Evolutionary conservation across 92 coral and sea anemone genomes (phyloP).

Genomic region (Phymanthus crucifer): DNA sequence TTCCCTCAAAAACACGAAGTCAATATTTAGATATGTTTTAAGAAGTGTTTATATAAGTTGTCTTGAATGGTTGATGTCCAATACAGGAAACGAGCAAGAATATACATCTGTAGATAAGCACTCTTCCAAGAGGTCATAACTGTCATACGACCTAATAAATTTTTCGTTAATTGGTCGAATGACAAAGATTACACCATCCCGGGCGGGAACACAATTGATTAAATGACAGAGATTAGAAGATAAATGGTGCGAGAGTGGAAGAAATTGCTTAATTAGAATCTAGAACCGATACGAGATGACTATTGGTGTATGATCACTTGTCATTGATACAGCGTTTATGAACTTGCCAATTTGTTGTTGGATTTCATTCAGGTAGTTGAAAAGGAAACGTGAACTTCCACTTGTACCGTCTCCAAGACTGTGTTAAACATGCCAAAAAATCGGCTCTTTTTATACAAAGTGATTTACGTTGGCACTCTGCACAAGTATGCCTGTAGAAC

Average conservation of each 20-base stretch:
- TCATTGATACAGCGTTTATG: background rate
- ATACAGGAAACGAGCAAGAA: slow-evolving; percentile 10
- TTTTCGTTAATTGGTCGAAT: slow-evolving; percentile 32
- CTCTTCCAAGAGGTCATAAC: slow-evolving; percentile 15
- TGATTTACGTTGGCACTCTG: background rate
- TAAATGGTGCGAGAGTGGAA: background rate
- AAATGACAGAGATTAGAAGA: slow-evolving; percentile 5
- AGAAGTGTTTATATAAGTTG: slow-evolving; percentile 9
- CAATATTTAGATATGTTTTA: slow-evolving; percentile 3
- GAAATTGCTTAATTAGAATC: background rate
- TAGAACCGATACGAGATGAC: background rate
- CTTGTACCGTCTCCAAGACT: background rate
- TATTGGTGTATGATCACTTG: background rate
- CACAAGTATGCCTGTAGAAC: background rate
- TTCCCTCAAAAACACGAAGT: slow-evolving; percentile 2
- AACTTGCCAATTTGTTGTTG: background rate
- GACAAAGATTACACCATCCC: slow-evolving; percentile 18
- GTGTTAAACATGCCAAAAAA: too few species aligned
- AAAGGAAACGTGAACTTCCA: too few species aligned
- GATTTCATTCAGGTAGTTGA: background rate
- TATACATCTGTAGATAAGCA: slow-evolving; percentile 22
- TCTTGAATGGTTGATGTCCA: background rate
- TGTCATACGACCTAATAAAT: slow-evolving; percentile 19
- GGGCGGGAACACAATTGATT: slow-evolving; percentile 15
- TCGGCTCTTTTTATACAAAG: too few species aligned